Conservation (phyloP, 2,888 invertebrate species). For the Drosophila fungiperda region DNA sequence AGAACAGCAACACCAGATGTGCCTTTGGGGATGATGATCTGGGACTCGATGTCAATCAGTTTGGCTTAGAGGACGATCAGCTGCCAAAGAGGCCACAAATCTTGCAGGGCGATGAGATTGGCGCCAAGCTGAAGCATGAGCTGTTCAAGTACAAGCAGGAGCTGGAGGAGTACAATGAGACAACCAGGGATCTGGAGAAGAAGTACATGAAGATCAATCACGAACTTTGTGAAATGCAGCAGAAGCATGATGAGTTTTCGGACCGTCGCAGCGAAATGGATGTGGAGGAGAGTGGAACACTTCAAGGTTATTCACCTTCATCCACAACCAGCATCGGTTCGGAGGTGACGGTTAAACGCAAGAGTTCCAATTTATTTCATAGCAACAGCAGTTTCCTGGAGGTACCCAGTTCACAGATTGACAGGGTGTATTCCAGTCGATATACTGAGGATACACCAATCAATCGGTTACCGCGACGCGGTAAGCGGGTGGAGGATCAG, state of each 20-base stretch:
- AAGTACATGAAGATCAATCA: slow-evolving; percentile 81
- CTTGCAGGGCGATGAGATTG: slow-evolving; percentile 51
- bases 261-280: slow-evolving; percentile 45
- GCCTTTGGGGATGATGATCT: slow-evolving; percentile 24
- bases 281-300: slow-evolving; percentile 16
- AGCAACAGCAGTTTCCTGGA: slow-evolving; percentile 68
- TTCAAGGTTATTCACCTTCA: slow-evolving; percentile 36
- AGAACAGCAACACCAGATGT: slow-evolving; percentile 21
- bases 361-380: slow-evolving; percentile 62
- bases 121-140: slow-evolving; percentile 72
- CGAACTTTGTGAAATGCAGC: slow-evolving; percentile 80
- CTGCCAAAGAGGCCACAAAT: background rate
- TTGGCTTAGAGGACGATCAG: slow-evolving; percentile 19
- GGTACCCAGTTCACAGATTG: slow-evolving; percentile 40
- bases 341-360: slow-evolving; percentile 60
- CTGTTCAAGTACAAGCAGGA: slow-evolving; percentile 78
- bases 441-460: slow-evolving; percentile 30
- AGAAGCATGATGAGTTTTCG: slow-evolving; percentile 74
- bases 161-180: slow-evolving; percentile 77
- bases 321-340: slow-evolving; percentile 64
- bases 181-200: slow-evolving; percentile 77
- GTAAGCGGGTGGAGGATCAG: slow-evolving; percentile 26
- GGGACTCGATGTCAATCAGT: slow-evolving; percentile 26
- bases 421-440: slow-evolving; percentile 16
- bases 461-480: slow-evolving; percentile 31